Evolutionary conservation across 2,113 vertebrate species (phyloP).

Genomic region (Ursus arctos): DNA sequence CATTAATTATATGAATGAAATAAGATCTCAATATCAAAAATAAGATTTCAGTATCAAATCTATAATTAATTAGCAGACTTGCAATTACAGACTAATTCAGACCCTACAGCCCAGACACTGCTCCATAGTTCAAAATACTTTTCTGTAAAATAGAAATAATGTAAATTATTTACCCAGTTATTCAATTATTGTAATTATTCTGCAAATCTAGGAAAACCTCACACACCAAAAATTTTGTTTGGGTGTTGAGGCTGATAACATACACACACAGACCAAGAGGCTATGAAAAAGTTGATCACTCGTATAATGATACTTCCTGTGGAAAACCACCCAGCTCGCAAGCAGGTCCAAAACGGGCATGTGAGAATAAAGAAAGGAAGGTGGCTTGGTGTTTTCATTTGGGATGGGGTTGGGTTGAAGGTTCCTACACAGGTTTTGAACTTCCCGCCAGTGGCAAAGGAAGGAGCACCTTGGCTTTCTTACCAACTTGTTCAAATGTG

Average conservation of each 20-base stretch:
- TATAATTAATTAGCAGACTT: not conserved
- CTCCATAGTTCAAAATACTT: not conserved
- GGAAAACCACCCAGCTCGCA: not conserved
- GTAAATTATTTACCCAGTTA: not conserved
- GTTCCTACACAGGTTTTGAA: not conserved
- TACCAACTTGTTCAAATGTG: not conserved
- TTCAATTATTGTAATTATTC: not conserved
- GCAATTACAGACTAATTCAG: not conserved
- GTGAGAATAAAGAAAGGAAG: not conserved
- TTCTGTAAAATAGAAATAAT: not conserved
- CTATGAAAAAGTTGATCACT: not conserved
- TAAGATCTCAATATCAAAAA: not conserved
- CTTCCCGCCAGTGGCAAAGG: not conserved
- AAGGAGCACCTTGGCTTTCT: not conserved
- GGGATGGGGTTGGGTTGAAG: not conserved
- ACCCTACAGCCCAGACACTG: not conserved
- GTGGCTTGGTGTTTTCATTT: not conserved
- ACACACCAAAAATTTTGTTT: not conserved
- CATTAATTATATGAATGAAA: conserved; percentile 12
- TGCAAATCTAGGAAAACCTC: not conserved
- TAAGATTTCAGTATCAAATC: not conserved
- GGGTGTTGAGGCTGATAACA: not conserved
- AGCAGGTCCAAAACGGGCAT: not conserved
- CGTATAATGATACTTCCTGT: not conserved
- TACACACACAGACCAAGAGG: not conserved